Base-by-base conservation (phyloP, 2,888 invertebrate species). In the Leptinotarsa tumamoca region DNA sequence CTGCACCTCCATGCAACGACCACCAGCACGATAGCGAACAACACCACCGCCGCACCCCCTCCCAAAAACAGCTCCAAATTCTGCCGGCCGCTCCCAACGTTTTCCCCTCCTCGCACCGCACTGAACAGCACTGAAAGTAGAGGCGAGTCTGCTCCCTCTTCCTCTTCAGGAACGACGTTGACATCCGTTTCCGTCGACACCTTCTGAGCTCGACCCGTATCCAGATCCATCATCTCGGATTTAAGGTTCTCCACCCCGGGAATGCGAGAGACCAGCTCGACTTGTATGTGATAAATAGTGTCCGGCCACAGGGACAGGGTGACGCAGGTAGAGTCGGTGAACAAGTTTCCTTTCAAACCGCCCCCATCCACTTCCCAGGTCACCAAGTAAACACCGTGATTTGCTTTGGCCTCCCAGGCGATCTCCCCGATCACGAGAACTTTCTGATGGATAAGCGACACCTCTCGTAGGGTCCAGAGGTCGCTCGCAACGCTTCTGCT, bases 351-450 rank as follows among this genome's bases (percentile, higher is more conserved):
- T 89, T 94, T 94, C 77, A 95, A 90, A 80, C 95, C 95, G 82
- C 95, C 95, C 75, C 95, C 95, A 84, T 93, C 94, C 73, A 95
- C 93, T 90, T 95, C 95, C 95, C 95, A 95, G 78, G 95, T 95
- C 71, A 95, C 94, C 85, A 95, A 90, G 88, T 95, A 95, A 76
- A 95, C 93, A 43, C 92, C 92, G 71, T 91, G 91, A 73, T 89
- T 90, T 85, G 92, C 90, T 88, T 92, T 92, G 14, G 93, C 91
- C 83, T 93, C 93, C 94, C 94, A 94, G 68, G 93, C 92, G 81
- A 94, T 93, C 89, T 94, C 93, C 63, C 93, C 93, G 80, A 94
- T 94, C 58, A 92, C 92, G 56, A 92, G 86, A 79, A 93, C 93
- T 88, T 93, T 93, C 87, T 94, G 93, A 87, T 94, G 93, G 80